phyloP scores from a whole-genome alignment of 2,888 invertebrate species.

The Orchestes rusci region DNA sequence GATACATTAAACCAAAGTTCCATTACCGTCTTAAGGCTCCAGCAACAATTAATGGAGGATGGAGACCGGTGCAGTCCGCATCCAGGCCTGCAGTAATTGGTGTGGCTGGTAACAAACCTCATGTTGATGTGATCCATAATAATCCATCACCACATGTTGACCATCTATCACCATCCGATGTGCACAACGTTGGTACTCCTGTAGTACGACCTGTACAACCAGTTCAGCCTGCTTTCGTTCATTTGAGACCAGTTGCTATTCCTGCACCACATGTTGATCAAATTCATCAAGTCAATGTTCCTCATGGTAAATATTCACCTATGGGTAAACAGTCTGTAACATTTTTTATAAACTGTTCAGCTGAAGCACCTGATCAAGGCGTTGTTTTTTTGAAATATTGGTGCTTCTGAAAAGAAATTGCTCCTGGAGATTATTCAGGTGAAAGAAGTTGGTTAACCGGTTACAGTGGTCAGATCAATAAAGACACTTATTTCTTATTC shows the following conservation, averaged over 20 bases:
- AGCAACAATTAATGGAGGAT: conserved; percentile 19
- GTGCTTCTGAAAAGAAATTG: too few species aligned
- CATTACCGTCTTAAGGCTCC: conserved; percentile 28
- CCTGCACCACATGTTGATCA: conserved; percentile 25
- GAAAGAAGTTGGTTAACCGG: too few species aligned
- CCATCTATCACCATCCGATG: conserved; percentile 17
- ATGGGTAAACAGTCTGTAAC: too few species aligned
- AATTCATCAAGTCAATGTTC: conserved; percentile 23
- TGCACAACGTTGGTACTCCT: neutral
- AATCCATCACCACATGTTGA: conserved; percentile 27
- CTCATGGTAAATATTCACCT: conserved; percentile 24
- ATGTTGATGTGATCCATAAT: conserved; percentile 23
- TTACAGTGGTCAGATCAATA: too few species aligned
- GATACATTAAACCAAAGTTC: conserved; percentile 27
- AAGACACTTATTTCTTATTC: too few species aligned
- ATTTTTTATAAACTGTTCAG: too few species aligned
- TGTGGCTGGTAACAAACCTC: conserved; percentile 15
- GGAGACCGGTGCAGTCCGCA: conserved; percentile 14
- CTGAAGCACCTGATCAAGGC: too few species aligned
- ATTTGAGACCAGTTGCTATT: conserved; percentile 6
- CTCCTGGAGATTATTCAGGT: too few species aligned
- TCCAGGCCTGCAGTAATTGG: conserved; percentile 19
- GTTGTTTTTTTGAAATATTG: too few species aligned
- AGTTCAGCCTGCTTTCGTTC: conserved; percentile 9
- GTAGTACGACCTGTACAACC: neutral